These are phyloP conservation scores for Drosophila hydei DNA, from an alignment of 1,140 invertebrate species.

Conservation along the genomic window DNA sequence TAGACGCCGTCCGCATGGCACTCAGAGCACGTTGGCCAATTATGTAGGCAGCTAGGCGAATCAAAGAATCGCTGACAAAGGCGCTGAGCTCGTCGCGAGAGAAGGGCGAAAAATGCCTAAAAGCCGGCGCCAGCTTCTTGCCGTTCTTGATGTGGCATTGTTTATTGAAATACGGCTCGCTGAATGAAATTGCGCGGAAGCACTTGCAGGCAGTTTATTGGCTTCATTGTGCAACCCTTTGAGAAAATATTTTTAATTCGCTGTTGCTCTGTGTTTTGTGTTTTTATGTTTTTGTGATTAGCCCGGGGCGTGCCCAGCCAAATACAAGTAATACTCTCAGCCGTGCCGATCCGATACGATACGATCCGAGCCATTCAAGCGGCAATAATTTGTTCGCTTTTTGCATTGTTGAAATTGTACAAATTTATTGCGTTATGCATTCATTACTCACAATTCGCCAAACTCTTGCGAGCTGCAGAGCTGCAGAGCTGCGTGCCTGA, in stretches of 20 bases:
- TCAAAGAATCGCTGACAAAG: conserved; percentile 34
- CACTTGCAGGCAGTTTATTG: conserved; percentile 75
- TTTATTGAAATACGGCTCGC: conserved; percentile 59
- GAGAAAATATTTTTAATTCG: conserved; percentile 14
- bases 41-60: conserved; percentile 45
- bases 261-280: not conserved
- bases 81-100: not conserved
- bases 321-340: conserved; percentile 7
- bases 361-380: conserved; percentile 59
- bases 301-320: conserved; percentile 62
- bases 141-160: conserved; percentile 67
- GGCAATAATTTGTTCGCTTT: conserved; percentile 72
- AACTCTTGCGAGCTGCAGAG: conserved; percentile 18
- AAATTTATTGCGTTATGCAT: conserved; percentile 70
- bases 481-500: conserved; percentile 50
- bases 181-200: conserved; percentile 77
- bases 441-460: conserved; percentile 47
- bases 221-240: conserved; percentile 72
- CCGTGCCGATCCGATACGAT: not conserved
- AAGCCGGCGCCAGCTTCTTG: conserved; percentile 40
- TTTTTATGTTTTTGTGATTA: conserved; percentile 51
- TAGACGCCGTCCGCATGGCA: not conserved
- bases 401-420: conserved; percentile 75
- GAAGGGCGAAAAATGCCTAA: conserved; percentile 27
- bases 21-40: conserved; percentile 43